These are phyloP conservation scores for Coreoperca whiteheadi DNA, from an alignment of 2,113 vertebrate genomes.

Conservation along the genomic window DNA sequence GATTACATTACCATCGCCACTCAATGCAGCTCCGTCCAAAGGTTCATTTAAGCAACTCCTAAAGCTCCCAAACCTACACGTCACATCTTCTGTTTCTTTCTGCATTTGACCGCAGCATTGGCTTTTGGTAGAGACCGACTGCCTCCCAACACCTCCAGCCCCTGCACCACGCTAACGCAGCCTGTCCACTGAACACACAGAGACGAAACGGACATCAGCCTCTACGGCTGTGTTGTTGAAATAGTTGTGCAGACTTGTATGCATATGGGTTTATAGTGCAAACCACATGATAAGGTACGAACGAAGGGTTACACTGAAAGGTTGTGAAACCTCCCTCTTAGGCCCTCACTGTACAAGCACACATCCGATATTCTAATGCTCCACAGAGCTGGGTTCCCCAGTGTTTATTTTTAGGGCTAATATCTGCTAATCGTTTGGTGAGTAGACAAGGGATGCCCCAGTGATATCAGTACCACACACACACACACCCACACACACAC, in stretches of 20 bases:
- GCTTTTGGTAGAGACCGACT: too few species aligned
- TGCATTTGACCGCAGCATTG: background rate
- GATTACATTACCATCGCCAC: background rate
- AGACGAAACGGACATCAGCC: background rate
- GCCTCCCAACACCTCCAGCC: too few species aligned
- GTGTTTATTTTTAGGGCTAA: conserved; percentile 45
- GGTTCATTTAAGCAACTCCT: background rate
- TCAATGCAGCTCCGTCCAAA: background rate
- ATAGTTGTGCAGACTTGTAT: background rate
- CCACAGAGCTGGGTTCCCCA: conserved; percentile 17
- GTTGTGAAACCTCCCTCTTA: background rate
- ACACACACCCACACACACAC: conserved; percentile 12
- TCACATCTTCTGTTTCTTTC: background rate
- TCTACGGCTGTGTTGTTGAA: background rate
- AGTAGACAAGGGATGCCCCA: conserved; percentile 37
- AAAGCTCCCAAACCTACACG: background rate
- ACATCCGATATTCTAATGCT: background rate
- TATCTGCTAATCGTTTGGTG: conserved; percentile 37
- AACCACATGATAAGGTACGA: background rate
- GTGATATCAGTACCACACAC: conserved; percentile 8
- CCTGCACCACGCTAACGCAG: background rate
- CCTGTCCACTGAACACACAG: background rate
- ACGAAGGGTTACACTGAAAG: background rate
- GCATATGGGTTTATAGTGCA: background rate
- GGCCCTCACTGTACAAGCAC: background rate